These are phyloP conservation scores for Elmis aenea DNA, from an alignment of 2,888 invertebrate genomes.

Conservation along the genomic window DNA sequence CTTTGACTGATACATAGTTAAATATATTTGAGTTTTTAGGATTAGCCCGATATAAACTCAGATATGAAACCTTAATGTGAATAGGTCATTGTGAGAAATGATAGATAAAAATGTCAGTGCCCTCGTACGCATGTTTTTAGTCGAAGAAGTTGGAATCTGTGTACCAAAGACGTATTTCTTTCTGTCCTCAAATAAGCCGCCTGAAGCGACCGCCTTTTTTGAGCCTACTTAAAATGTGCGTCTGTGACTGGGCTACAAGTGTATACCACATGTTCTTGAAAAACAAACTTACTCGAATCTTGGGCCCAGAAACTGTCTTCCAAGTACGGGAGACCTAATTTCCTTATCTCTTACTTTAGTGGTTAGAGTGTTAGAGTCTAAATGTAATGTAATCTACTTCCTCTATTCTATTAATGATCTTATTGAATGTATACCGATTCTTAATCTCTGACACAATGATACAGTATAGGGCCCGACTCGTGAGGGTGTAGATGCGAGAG, in stretches of 20 bases:
- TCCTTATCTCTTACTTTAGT: too few species aligned
- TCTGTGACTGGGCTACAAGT: slow-evolving; percentile 28
- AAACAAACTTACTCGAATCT: slow-evolving; percentile 6
- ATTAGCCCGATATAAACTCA: slow-evolving; percentile 1
- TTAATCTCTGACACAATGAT: slow-evolving; percentile 7
- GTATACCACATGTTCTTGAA: slow-evolving; percentile 29
- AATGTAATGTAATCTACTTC: too few species aligned
- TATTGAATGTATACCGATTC: too few species aligned
- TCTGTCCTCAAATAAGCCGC: too few species aligned
- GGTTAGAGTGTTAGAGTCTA: too few species aligned
- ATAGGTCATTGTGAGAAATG: slow-evolving; percentile 19
- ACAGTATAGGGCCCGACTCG: slow-evolving; percentile 10
- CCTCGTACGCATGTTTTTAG: slow-evolving; percentile 13
- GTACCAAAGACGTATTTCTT: too few species aligned
- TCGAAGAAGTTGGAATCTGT: too few species aligned
- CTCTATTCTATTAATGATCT: too few species aligned
- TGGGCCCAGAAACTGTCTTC: too few species aligned
- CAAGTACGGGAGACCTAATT: too few species aligned
- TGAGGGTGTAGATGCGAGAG: slow-evolving; percentile 15
- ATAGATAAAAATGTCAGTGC: slow-evolving; percentile 24
- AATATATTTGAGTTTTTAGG: slow-evolving; percentile 3
- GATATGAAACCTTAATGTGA: slow-evolving; percentile 12
- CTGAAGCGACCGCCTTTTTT: too few species aligned
- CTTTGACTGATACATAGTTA: slow-evolving; percentile 7
- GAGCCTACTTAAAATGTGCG: slow-evolving; percentile 11